Evolutionary conservation across 2,888 invertebrate genomes (phyloP).

Genomic region (Papilio protenor): DNA sequence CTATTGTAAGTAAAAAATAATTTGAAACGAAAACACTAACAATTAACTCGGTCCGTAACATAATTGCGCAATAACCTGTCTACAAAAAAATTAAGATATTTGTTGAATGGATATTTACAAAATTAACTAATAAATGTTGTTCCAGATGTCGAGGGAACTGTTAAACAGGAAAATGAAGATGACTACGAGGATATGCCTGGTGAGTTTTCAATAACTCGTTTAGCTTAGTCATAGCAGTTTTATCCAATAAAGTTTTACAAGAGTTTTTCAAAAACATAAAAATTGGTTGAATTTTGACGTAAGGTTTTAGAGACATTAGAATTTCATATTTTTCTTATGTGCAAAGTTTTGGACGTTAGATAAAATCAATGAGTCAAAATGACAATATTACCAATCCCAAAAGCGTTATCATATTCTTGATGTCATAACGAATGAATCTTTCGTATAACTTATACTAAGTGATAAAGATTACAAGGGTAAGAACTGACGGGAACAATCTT

Average conservation of each 20-base stretch:
- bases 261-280: neutral
- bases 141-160: conserved; percentile 29
- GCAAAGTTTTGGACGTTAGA: neutral
- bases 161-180: conserved; percentile 43
- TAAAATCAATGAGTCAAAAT: neutral
- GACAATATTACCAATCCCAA: neutral
- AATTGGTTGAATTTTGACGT: neutral
- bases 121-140: conserved; percentile 49
- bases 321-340: neutral
- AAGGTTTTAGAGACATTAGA: neutral
- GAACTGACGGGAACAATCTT: conserved; percentile 55
- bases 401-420: neutral
- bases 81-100: neutral
- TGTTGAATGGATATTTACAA: conserved; percentile 36
- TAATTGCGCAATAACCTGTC: neutral
- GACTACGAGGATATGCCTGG: conserved; percentile 42
- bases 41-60: neutral
- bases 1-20: too few species aligned
- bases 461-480: conserved; percentile 36
- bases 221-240: neutral
- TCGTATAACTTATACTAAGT: conserved; percentile 26
- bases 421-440: neutral
- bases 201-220: conserved; percentile 31
- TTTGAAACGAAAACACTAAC: too few species aligned
- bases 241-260: neutral